Evolutionary conservation across 2,888 invertebrate genomes (phyloP).

Genomic region (Idaea biselata): DNA sequence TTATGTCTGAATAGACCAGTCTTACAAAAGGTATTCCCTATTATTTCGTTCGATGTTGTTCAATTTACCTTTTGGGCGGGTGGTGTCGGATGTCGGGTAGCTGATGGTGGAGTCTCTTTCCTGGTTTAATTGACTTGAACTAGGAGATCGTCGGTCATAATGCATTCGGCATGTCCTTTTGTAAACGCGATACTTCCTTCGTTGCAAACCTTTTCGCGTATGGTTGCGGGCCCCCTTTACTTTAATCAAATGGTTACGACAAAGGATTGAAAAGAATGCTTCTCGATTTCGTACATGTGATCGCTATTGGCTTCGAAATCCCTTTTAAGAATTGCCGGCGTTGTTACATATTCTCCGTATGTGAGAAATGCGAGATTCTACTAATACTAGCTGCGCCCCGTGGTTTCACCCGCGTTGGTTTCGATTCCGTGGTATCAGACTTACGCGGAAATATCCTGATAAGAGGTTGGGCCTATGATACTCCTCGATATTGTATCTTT

Average conservation of each 20-base stretch:
- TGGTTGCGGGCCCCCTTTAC: constrained; percentile 75
- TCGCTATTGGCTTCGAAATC: constrained; percentile 70
- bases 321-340: constrained; percentile 60
- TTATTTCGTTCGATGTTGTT: constrained; percentile 53
- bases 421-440: too few relatives aligned
- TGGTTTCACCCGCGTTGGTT: too few relatives aligned
- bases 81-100: constrained; percentile 55
- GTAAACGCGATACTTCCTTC: constrained; percentile 80
- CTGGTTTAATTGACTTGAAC: constrained; percentile 63
- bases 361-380: constrained; percentile 35
- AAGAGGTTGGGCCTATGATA: too few relatives aligned
- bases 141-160: constrained; percentile 60
- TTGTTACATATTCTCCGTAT: constrained; percentile 52
- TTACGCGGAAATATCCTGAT: too few relatives aligned
- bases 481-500: too few relatives aligned
- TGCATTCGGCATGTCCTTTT: constrained; percentile 73
- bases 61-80: constrained; percentile 40
- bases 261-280: constrained; percentile 77
- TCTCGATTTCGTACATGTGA: constrained; percentile 69
- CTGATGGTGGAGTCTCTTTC: constrained; percentile 45
- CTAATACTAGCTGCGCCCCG: constrained; percentile 1
- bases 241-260: constrained; percentile 78
- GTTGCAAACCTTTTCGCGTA: constrained; percentile 64
- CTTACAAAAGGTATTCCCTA: background rate
- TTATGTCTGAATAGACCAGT: background rate